These are phyloP conservation scores for Timema cristinae DNA, from an alignment of 2,888 invertebrate genomes.

Conservation along the genomic window DNA sequence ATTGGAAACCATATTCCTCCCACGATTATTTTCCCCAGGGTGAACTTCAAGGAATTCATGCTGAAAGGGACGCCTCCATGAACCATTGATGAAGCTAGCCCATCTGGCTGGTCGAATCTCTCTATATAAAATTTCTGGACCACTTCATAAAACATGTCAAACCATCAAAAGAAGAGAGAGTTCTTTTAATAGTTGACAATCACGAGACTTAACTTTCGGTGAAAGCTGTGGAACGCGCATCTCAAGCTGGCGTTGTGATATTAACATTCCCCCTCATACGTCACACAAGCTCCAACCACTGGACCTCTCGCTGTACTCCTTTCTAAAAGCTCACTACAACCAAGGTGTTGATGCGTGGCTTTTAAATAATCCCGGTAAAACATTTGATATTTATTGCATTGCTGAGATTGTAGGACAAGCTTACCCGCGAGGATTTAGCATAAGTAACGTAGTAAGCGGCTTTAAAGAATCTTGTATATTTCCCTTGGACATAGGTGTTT, in stretches of 20 bases:
- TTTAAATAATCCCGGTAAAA: no score
- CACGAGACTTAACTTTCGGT: neutral
- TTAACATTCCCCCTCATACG: conserved; percentile 6
- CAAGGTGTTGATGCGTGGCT: no score
- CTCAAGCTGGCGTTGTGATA: conserved; percentile 2
- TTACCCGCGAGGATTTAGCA: no score
- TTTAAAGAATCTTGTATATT: no score
- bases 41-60: conserved; percentile 39
- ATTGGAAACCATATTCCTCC: conserved; percentile 41
- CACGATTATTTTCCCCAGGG: conserved; percentile 41
- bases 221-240: neutral
- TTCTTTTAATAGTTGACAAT: neutral
- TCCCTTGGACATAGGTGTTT: no score
- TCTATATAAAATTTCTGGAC: neutral
- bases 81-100: conserved; percentile 33
- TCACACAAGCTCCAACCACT: neutral
- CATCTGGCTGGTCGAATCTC: neutral
- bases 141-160: neutral
- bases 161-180: neutral
- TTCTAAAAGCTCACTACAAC: no score
- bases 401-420: no score
- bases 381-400: no score
- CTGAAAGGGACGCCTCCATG: conserved; percentile 40
- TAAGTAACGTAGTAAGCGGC: no score
- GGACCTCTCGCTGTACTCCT: no score